Evolutionary conservation across 2,888 invertebrate species (phyloP).

Genomic region (Amphiduros pacificus): DNA sequence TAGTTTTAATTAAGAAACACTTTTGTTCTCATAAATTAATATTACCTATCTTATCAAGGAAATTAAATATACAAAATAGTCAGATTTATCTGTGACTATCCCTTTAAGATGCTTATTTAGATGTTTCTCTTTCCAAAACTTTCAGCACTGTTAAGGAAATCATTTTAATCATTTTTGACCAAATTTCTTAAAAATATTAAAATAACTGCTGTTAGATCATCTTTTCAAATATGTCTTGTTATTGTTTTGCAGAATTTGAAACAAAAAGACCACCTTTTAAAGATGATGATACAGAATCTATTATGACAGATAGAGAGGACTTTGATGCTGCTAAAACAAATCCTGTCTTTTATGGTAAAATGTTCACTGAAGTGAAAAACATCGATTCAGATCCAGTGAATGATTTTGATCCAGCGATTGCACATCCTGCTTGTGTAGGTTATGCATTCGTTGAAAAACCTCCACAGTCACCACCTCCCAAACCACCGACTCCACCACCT

Average conservation of each 20-base stretch:
- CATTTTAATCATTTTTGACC: too few relatives aligned
- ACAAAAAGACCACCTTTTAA: conserved; percentile 32
- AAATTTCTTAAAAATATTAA: too few relatives aligned
- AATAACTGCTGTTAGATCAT: too few relatives aligned
- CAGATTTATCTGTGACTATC: too few relatives aligned
- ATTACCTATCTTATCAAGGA: too few relatives aligned
- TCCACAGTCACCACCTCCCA: conserved; percentile 38
- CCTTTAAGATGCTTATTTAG: too few relatives aligned
- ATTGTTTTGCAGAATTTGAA: conserved; percentile 45
- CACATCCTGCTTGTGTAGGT: conserved; percentile 54
- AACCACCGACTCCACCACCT: conserved; percentile 44
- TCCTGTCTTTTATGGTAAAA: conserved; percentile 55
- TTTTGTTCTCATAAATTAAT: too few relatives aligned
- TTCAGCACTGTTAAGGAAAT: too few relatives aligned
- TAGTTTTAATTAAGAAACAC: too few relatives aligned
- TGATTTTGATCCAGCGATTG: conserved; percentile 49
- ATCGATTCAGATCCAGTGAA: conserved; percentile 38
- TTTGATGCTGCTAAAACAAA: conserved; percentile 53
- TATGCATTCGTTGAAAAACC: conserved; percentile 52
- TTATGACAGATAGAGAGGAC: conserved; percentile 45
- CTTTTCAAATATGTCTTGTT: too few relatives aligned
- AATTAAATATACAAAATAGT: too few relatives aligned
- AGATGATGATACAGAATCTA: conserved; percentile 44
- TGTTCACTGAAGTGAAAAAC: conserved; percentile 36
- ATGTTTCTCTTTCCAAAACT: too few relatives aligned